Evolutionary conservation across 37 sponge, comb jelly and placozoan genomes (phyloP).

Genomic region (Diacarnus erythraeanus): DNA sequence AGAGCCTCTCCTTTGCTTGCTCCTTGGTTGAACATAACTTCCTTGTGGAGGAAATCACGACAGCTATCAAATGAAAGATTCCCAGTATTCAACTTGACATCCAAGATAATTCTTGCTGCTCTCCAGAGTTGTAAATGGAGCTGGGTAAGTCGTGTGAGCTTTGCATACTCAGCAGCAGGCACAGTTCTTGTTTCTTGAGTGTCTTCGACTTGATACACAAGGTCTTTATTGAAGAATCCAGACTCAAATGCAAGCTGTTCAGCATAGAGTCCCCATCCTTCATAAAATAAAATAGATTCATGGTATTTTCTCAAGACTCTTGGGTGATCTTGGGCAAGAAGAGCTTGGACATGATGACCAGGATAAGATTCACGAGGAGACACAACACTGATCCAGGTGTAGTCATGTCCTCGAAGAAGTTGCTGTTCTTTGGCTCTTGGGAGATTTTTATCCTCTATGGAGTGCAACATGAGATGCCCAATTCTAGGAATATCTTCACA

Average conservation of each 20-base stretch:
- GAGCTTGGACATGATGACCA: slow-evolving; percentile 63
- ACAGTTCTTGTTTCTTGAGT: neutral
- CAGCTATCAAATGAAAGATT: slow-evolving; percentile 40
- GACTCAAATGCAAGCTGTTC: slow-evolving; percentile 66
- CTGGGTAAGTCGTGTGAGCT: slow-evolving; percentile 58
- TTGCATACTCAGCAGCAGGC: slow-evolving; percentile 8
- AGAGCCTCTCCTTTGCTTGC: slow-evolving; percentile 49
- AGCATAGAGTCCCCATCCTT: slow-evolving; percentile 70
- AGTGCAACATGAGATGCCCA: slow-evolving; percentile 67
- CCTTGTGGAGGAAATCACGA: slow-evolving; percentile 37
- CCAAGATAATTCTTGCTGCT: slow-evolving; percentile 64
- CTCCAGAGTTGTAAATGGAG: slow-evolving; percentile 58
- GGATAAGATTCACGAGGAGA: slow-evolving; percentile 69
- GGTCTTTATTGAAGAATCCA: slow-evolving; percentile 48
- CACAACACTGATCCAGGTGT: slow-evolving; percentile 62
- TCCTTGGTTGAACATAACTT: slow-evolving; percentile 50
- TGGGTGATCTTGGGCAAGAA: slow-evolving; percentile 48
- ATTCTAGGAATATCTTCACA: neutral
- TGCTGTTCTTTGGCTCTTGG: slow-evolving; percentile 21
- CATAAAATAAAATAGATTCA: slow-evolving; percentile 54
- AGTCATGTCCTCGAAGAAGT: slow-evolving; percentile 49
- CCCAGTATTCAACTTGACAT: slow-evolving; percentile 52
- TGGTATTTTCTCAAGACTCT: slow-evolving; percentile 43
- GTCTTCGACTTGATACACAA: slow-evolving; percentile 1
- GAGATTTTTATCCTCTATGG: slow-evolving; percentile 21